Conservation (phyloP, 2,113 vertebrate species). For the Osmerus mordax region DNA sequence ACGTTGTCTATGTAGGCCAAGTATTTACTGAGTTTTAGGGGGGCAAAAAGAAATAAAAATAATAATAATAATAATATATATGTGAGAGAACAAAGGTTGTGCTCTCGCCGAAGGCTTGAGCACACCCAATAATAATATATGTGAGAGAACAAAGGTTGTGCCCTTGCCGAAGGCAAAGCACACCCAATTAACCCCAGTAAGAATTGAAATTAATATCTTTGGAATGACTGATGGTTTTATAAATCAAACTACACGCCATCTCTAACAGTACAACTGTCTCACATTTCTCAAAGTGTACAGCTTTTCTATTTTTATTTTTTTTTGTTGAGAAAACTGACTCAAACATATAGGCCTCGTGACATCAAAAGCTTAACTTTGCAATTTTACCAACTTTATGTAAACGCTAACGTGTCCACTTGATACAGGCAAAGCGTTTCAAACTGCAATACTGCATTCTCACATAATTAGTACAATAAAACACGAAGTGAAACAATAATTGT, state of each 20-base stretch:
- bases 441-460: constrained; percentile 1
- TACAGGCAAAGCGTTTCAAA: constrained; percentile 6
- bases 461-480: constrained; percentile 15
- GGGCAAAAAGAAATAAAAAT: too few relatives aligned
- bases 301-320: constrained; percentile 1
- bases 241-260: constrained; percentile 12
- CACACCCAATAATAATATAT: too few relatives aligned
- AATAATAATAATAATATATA: too few relatives aligned
- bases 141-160: too few relatives aligned
- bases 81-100: too few relatives aligned
- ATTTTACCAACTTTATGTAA: constrained; percentile 11
- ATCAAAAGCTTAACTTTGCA: constrained; percentile 13
- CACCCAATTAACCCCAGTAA: constrained; percentile 27
- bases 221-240: constrained; percentile 38
- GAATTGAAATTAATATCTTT: constrained; percentile 53
- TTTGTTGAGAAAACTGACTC: constrained; percentile 28
- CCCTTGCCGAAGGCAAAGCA: too few relatives aligned
- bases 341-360: constrained; percentile 27
- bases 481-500: constrained; percentile 22
- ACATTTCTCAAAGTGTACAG: constrained; percentile 9
- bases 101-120: too few relatives aligned
- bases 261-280: background rate
- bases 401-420: constrained; percentile 11
- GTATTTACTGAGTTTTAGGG: too few relatives aligned
- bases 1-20: too few relatives aligned